phyloP scores from a whole-genome alignment of 2,888 invertebrate genomes.

The Leptinotarsa tumamoca region DNA sequence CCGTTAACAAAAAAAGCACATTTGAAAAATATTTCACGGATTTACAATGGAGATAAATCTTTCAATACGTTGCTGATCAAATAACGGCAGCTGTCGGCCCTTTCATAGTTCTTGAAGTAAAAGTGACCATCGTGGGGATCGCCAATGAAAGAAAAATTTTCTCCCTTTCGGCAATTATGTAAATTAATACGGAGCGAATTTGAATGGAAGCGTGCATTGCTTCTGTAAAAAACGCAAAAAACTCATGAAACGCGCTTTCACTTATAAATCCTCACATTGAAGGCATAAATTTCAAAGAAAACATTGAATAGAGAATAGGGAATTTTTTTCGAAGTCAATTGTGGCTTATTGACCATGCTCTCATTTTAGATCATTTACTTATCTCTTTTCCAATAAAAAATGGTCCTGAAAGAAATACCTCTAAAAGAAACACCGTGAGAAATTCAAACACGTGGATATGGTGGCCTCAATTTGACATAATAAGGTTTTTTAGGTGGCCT shows the following conservation, averaged over 20 bases:
- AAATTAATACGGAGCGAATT: constrained; percentile 28
- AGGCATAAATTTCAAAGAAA: constrained; percentile 28
- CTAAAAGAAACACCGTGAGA: constrained; percentile 44
- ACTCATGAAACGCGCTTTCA: constrained; percentile 11
- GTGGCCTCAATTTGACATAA: constrained; percentile 43
- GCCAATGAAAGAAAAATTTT: constrained; percentile 13
- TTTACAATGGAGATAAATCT: constrained; percentile 6
- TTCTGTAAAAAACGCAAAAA: constrained; percentile 19
- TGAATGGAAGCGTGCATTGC: constrained; percentile 16
- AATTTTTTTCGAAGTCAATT: constrained; percentile 38
- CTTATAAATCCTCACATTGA: constrained; percentile 27
- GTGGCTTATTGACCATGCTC: constrained; percentile 40
- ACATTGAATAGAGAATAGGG: constrained; percentile 36
- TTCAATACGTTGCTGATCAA: constrained; percentile 8
- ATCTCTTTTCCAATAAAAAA: constrained; percentile 1
- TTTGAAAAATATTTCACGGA: constrained; percentile 10
- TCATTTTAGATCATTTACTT: constrained; percentile 11
- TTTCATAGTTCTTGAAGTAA: constrained; percentile 1
- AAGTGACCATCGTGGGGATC: constrained; percentile 20
- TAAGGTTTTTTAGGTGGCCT: constrained; percentile 37
- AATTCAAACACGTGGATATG: constrained; percentile 50
- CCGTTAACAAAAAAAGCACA: constrained; percentile 8
- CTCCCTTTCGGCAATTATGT: constrained; percentile 20
- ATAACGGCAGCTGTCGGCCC: constrained; percentile 6
- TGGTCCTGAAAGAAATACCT: constrained; percentile 29